Evolutionary conservation across 1,140 invertebrate species (phyloP).

Genomic region (Ips typographus): DNA sequence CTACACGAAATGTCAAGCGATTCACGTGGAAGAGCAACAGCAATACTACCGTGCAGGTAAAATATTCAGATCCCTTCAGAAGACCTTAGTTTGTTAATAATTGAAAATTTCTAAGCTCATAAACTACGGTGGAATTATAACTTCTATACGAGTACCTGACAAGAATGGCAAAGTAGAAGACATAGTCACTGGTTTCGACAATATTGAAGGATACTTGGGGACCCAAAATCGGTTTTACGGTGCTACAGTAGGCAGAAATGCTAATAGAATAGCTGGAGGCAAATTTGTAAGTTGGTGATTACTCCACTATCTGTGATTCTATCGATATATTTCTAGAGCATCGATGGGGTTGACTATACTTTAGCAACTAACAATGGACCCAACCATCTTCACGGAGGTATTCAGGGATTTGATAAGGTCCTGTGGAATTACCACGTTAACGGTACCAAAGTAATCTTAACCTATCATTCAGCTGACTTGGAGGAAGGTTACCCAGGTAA

Average conservation of each 20-base stretch:
- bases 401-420: slow-evolving; percentile 83
- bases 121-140: slow-evolving; percentile 76
- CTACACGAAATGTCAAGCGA: slow-evolving; percentile 6
- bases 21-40: slow-evolving; percentile 52
- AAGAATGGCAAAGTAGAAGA: slow-evolving; percentile 66
- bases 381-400: slow-evolving; percentile 85
- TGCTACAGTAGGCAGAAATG: slow-evolving; percentile 82
- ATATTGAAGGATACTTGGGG: slow-evolving; percentile 65
- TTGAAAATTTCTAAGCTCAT: slow-evolving; percentile 57
- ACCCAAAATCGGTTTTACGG: slow-evolving; percentile 78
- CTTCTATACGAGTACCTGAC: slow-evolving; percentile 71
- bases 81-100: not conserved
- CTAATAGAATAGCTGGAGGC: slow-evolving; percentile 78
- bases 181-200: slow-evolving; percentile 76
- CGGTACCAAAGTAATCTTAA: slow-evolving; percentile 51
- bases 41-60: slow-evolving; percentile 51
- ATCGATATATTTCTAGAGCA: slow-evolving; percentile 27
- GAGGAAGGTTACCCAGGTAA: slow-evolving; percentile 81
- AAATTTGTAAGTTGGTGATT: slow-evolving; percentile 55
- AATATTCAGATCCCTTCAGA: not conserved
- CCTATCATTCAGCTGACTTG: slow-evolving; percentile 59
- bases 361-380: slow-evolving; percentile 72
- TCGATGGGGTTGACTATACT: slow-evolving; percentile 69
- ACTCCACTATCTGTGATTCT: not conserved
- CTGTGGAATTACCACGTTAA: slow-evolving; percentile 47